Base-by-base conservation (phyloP, 2,113 vertebrate species). In the Rhizomys pruinosus region DNA sequence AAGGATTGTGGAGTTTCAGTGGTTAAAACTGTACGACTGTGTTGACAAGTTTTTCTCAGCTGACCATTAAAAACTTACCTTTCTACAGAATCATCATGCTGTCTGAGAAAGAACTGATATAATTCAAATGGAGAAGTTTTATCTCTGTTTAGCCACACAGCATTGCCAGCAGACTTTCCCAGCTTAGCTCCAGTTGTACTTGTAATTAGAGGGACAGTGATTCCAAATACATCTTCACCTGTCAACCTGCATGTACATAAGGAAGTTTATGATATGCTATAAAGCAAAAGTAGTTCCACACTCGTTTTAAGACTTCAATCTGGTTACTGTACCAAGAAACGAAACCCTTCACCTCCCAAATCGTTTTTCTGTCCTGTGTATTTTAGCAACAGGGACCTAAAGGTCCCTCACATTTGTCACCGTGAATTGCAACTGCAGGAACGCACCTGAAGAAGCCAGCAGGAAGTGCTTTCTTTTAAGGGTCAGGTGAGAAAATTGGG, bases 151-250 rank as follows among this genome's bases (percentile, higher is more conserved):
- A 99, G 98, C 99, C 99, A 99, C 85, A 99, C 98, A 2, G 99
- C 99, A 63, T 99, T 99, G 39, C 99, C 99, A 16, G 99, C 99
- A 0, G 99, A 99, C 97, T 99, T 99, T 5, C 99, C 99, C 97
- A 99, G 97, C 95, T 99, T 99, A 95, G 99, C 99, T 20, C 99
- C 99, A 17, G 98, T 95, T 13, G 98, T 98, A 93, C 97, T 99
- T 77, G 99, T 99, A 93, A 99, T 98, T 71, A 99, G 98, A 1
- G 99, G 99, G 37, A 99, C 94, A 7, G 99, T 99, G 95, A 99
- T 99, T 94, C 99, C 99, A 89, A 98, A 99, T 20, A 99, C 99
- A 37, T 99, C 99, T 96, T 99, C 97, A 39, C 99, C 99, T 11
- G 98, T 99, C 92, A 98, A 97, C 96, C 99, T 99, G 96, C 11